phyloP scores from a whole-genome alignment of 2,797 vertebrate genomes.

The Xiphophorus birchmanni region DNA sequence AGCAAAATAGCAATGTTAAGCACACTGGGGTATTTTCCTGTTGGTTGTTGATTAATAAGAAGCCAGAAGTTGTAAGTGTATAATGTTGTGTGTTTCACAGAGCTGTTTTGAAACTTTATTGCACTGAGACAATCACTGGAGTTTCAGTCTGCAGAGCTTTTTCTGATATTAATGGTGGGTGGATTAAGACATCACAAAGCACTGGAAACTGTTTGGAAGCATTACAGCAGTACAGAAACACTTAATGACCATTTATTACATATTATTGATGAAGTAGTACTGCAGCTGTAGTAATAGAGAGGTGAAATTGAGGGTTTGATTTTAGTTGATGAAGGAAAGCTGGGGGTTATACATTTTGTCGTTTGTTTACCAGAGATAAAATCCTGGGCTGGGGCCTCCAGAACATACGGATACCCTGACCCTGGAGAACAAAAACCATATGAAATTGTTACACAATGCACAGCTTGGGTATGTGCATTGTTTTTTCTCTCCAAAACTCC shows the following conservation, averaged over 20 bases:
- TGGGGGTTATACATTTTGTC: constrained; percentile 32
- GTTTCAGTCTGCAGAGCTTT: constrained; percentile 11
- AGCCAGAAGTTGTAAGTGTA: constrained; percentile 36
- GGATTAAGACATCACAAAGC: constrained; percentile 36
- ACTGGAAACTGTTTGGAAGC: constrained; percentile 18
- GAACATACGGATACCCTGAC: constrained; percentile 79
- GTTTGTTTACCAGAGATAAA: constrained; percentile 79
- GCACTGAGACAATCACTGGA: constrained; percentile 10
- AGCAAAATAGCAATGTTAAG: constrained; percentile 30
- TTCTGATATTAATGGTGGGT: constrained; percentile 10
- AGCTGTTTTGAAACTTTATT: neutral
- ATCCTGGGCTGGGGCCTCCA: constrained; percentile 73
- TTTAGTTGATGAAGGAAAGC: constrained; percentile 35
- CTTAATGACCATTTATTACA: constrained; percentile 37
- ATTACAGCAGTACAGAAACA: constrained; percentile 23
- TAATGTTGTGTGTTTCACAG: neutral
- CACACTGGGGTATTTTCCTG: constrained; percentile 15
- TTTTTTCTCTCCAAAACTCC: constrained; percentile 18
- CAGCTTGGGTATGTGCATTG: neutral
- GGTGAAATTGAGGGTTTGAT: neutral
- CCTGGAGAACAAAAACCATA: constrained; percentile 76
- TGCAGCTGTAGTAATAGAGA: constrained; percentile 21
- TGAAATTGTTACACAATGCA: constrained; percentile 65
- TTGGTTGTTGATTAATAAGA: constrained; percentile 48
- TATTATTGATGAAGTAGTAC: constrained; percentile 55